Evolutionary conservation across 2,888 invertebrate species (phyloP).

Genomic region (Protophormia terraenovae): DNA sequence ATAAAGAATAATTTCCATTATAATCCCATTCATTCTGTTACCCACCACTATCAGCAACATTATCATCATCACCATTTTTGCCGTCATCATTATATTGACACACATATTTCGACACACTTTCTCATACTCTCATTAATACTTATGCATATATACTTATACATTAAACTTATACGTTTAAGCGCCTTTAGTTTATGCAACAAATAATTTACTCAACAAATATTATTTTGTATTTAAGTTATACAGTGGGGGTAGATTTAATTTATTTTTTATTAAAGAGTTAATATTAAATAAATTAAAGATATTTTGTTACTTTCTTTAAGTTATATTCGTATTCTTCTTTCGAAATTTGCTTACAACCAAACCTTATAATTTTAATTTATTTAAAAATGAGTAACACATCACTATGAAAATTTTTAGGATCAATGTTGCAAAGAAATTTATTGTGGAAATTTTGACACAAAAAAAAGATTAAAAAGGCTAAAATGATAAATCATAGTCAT

Average conservation of each 20-base stretch:
- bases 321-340: too few relatives aligned
- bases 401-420: too few relatives aligned
- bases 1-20: constrained; percentile 20
- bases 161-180: not conserved
- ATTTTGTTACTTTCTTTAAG: too few relatives aligned
- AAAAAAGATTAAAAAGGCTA: too few relatives aligned
- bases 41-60: not conserved
- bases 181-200: constrained; percentile 23
- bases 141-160: not conserved
- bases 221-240: not conserved
- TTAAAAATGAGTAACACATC: too few relatives aligned
- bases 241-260: not conserved
- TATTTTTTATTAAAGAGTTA: too few relatives aligned
- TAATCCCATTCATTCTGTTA: not conserved
- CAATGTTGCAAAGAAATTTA: too few relatives aligned
- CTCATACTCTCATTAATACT: not conserved
- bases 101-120: not conserved
- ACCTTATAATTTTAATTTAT: too few relatives aligned
- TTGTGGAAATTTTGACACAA: too few relatives aligned
- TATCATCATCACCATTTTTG: not conserved
- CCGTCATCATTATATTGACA: not conserved
- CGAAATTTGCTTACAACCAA: too few relatives aligned
- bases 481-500: too few relatives aligned
- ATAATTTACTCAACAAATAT: not conserved
- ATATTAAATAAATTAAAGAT: too few relatives aligned